Base-by-base conservation (phyloP, 1,140 invertebrate species). In the Lutraria rhynchaena region DNA sequence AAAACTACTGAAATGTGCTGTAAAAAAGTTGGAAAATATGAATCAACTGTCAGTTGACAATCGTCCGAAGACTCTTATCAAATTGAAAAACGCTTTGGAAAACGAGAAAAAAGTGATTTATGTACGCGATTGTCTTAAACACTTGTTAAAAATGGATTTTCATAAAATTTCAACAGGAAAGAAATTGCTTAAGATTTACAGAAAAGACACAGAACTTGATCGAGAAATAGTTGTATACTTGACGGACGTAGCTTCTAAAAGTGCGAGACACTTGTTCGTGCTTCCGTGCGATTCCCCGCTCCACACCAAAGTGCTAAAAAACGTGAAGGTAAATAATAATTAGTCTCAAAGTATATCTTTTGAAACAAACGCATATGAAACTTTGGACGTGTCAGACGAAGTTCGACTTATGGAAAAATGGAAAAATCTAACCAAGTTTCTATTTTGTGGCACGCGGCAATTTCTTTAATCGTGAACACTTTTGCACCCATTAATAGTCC, bases 31-130 rank as follows among this genome's bases (percentile, higher is more conserved):
- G 24, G 60, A 63, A 9, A 22, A 35, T 35, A 63, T 63, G 60
- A 37, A 33, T 22, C 33, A 63, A 24, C 33, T 33, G 44, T 41
- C 37, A 37, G 37, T 22, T 9, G 55, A 57, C 13, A 24, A 5
- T 55, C n/a, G 70, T 3, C 70, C 70, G n/a, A 73, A 73, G 33
- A 57, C 5, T 19, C 27, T 73, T 41, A 31, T 19, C 24, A 73
- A 73, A 33, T 37, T 73, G 55, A 73, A 73, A 55, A 73, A 58
- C 31, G 35, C 35, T 3, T 35, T 73, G 3, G 13, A 35, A 9
- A 57, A 57, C 15, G 70, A 58, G 22, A 13, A 17, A 3, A 9
- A 58, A n/a, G 51, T 58, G 22, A 44, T 58, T 41, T 58, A 57
- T 17, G 33, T 57, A 22, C 19, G 19, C 3, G 31, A 58, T 33